These are phyloP conservation scores for Hexactinellida sp. DNA, from an alignment of 37 sponge, comb jelly and placozoan genomes.

Conservation along the genomic window DNA sequence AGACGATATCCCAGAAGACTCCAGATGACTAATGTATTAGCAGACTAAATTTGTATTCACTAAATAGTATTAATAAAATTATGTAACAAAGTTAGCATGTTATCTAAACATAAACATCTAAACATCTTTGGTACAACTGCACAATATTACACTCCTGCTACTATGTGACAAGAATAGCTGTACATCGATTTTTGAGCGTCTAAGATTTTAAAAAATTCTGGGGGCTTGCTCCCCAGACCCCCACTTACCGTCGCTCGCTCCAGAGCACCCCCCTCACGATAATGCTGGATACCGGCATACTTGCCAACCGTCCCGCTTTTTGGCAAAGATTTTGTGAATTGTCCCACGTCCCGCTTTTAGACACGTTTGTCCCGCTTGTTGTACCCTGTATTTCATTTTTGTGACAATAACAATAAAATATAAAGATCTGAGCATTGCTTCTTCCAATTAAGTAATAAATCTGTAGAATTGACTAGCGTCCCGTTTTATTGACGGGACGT, in stretches of 20 bases:
- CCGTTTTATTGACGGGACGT: too few relatives aligned
- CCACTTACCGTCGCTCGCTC: constrained; percentile 10
- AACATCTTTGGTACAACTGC: constrained; percentile 17
- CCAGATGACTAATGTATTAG: not conserved
- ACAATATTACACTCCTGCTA: constrained; percentile 14
- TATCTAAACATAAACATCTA: not conserved
- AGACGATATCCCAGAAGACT: not conserved
- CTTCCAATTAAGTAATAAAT: too few relatives aligned
- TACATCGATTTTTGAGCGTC: constrained; percentile 12
- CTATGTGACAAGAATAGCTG: constrained; percentile 17
- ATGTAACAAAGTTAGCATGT: not conserved
- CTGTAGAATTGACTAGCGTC: too few relatives aligned
- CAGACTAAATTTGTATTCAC: not conserved
- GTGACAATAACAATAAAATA: too few relatives aligned
- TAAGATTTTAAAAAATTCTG: not conserved
- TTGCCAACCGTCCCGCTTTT: too few relatives aligned
- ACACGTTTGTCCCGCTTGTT: too few relatives aligned
- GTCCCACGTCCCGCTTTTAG: too few relatives aligned
- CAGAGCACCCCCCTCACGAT: constrained; percentile 10
- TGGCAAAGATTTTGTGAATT: too few relatives aligned
- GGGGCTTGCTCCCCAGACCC: not conserved
- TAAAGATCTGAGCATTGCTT: too few relatives aligned
- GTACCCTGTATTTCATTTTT: too few relatives aligned
- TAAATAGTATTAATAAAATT: not conserved
- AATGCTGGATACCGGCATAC: not conserved